Base-by-base conservation (phyloP, 1,140 invertebrate species). In the Plutomurus gul region DNA sequence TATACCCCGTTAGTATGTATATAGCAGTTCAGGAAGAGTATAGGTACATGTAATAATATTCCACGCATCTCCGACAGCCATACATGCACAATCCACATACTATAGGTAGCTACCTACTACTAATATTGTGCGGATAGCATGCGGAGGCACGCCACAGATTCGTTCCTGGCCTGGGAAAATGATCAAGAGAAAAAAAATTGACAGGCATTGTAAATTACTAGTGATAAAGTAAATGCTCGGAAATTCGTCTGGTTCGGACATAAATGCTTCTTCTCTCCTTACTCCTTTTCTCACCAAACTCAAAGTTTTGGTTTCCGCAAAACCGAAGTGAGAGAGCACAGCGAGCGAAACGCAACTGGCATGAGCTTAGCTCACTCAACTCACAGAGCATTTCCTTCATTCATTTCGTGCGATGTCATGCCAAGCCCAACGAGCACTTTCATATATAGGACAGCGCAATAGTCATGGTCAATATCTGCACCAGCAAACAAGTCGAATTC, bases 141-240 rank as follows among this genome's bases (percentile, higher is more conserved):
- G 36, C 39, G 60, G 18, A 40, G 36, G 25, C 36, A 27, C 25
- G 36, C 36, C 70, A 72, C 30, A 20, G 20, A n/a, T 72, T 30
- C 16, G 70, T 72, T 25, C 56, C 13, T 65, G 56, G 10, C 27
- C 56, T 65, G 56, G 56, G 56, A 73, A 46, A 73, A 73, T 43
- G 37, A 73, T 49, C 33, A 75, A 65, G 36, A 33, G 65, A 60
- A 73, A 36, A 71, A 49, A 47, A 72, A 72, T 78, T 78, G 76
- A 78, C 76, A 78, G 65, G 76, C 39, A 49, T 78, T 78, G 76
- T 78, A 78, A 78, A 78, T 78, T 78, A 73, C 65, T 73, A 46
- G 76, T 72, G 76, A 78, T 72, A 39, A 73, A 78, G 33, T 78
- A 73, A 78, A 78, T 71, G 76, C 47, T 47, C 73, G 27, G 43